These are phyloP conservation scores for Apus apus DNA, from an alignment of 2,113 vertebrate species.

Conservation along the genomic window DNA sequence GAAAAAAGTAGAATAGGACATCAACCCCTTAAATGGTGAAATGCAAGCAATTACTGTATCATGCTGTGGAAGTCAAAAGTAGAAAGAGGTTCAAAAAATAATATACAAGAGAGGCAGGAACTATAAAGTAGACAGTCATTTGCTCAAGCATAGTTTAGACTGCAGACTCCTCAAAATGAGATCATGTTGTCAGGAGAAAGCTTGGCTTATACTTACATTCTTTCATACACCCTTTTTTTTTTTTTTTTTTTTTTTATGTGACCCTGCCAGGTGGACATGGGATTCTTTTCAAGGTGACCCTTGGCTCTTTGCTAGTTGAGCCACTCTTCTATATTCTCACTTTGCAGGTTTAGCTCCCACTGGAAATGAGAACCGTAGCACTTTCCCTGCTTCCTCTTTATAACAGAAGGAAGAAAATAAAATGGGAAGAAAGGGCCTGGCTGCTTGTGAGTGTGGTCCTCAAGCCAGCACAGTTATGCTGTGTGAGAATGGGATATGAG, in stretches of 20 bases:
- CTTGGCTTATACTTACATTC: not conserved
- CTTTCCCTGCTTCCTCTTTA: not conserved
- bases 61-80: not conserved
- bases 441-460: not conserved
- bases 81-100: not conserved
- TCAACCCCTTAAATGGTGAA: not conserved
- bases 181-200: not conserved
- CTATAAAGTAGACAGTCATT: not conserved
- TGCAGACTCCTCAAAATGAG: not conserved
- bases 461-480: not conserved
- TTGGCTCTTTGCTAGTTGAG: not conserved
- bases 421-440: not conserved
- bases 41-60: not conserved
- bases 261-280: not conserved
- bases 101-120: not conserved
- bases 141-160: not conserved
- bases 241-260: not conserved
- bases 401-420: not conserved
- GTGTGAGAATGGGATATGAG: not conserved
- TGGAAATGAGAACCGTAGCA: not conserved
- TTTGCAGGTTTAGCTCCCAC: not conserved
- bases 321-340: not conserved
- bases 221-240: not conserved
- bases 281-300: not conserved
- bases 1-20: not conserved